These are phyloP conservation scores for Pterostichus niger DNA, from an alignment of 2,888 invertebrate genomes.

Conservation along the genomic window DNA sequence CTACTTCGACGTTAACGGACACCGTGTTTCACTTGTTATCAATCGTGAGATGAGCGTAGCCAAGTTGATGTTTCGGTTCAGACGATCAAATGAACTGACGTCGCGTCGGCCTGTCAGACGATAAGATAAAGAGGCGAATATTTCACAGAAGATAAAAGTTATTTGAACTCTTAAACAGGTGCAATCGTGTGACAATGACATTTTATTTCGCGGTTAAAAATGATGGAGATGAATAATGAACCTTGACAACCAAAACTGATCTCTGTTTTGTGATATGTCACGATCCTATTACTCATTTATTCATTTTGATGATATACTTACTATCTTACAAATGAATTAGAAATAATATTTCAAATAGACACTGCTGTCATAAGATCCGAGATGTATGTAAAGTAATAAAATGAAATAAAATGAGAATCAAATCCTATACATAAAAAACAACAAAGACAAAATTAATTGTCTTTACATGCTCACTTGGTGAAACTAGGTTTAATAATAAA, in stretches of 20 bases:
- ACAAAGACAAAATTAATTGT: no score
- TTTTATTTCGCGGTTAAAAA: constrained; percentile 25
- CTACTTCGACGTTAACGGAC: constrained; percentile 15
- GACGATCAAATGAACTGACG: constrained; percentile 52
- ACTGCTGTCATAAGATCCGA: no score
- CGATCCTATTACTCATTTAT: not conserved
- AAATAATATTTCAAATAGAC: no score
- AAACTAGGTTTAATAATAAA: no score
- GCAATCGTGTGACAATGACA: constrained; percentile 34
- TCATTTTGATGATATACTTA: constrained; percentile 23
- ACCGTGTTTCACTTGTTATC: constrained; percentile 59
- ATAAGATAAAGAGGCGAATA: constrained; percentile 50
- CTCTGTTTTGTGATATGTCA: constrained; percentile 26
- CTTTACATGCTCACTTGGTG: no score
- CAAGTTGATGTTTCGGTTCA: not conserved
- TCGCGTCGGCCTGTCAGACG: constrained; percentile 46
- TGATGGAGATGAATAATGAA: constrained; percentile 27
- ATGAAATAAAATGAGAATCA: no score
- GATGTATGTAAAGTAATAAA: no score
- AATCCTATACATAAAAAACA: no score
- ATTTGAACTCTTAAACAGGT: constrained; percentile 58
- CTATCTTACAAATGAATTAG: not conserved
- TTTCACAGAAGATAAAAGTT: constrained; percentile 53
- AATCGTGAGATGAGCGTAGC: constrained; percentile 44
- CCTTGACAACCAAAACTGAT: constrained; percentile 3